phyloP scores from a whole-genome alignment of 2,888 invertebrate genomes.

The Stenurella melanura region DNA sequence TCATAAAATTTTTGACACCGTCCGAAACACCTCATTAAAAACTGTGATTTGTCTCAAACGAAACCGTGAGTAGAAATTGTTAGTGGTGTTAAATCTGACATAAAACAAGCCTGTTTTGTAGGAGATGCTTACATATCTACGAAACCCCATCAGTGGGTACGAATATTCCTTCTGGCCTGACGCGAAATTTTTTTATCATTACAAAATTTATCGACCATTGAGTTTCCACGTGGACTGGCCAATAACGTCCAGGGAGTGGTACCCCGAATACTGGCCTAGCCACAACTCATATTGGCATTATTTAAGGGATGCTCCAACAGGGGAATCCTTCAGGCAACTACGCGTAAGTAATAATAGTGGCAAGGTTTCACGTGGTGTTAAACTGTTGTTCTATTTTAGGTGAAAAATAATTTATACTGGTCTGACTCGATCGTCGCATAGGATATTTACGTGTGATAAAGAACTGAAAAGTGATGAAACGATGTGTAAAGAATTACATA shows the following conservation, averaged over 20 bases:
- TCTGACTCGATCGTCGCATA: constrained; percentile 46
- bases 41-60: constrained; percentile 12
- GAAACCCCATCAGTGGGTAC: constrained; percentile 60
- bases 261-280: constrained; percentile 62
- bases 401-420: constrained; percentile 56
- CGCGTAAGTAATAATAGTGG: constrained; percentile 55
- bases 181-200: constrained; percentile 63
- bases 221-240: constrained; percentile 62
- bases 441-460: not conserved
- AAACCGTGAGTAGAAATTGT: not conserved
- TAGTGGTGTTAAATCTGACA: not conserved
- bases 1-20: constrained; percentile 37
- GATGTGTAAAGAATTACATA: constrained; percentile 14
- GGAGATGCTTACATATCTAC: constrained; percentile 62
- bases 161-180: constrained; percentile 64
- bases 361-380: not conserved
- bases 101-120: constrained; percentile 37
- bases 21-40: constrained; percentile 24
- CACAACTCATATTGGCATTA: constrained; percentile 61
- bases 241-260: constrained; percentile 60
- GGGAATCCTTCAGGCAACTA: constrained; percentile 59
- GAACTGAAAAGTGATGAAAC: constrained; percentile 6
- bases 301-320: constrained; percentile 59
- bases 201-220: constrained; percentile 62
- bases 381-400: constrained; percentile 42